Conservation (phyloP, 1,140 invertebrate genomes). For the Drosophila biarmipes region DNA sequence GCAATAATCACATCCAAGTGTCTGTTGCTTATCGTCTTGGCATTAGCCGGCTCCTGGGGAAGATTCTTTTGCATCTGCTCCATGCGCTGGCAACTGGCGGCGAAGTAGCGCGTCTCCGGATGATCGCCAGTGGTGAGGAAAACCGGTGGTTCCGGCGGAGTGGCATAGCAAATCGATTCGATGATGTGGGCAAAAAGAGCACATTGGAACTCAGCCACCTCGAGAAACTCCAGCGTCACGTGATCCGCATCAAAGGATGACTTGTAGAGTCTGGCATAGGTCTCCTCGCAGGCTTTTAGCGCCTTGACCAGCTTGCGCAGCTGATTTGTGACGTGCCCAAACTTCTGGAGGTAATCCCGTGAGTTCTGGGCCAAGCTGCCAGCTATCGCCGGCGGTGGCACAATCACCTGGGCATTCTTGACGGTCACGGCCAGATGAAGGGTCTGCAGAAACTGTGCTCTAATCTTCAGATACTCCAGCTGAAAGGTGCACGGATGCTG, state of each 20-base stretch:
- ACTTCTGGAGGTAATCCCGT: slow-evolving; percentile 92
- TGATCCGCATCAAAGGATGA: slow-evolving; percentile 97
- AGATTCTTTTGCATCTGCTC: slow-evolving; percentile 72
- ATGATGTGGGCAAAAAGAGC: slow-evolving; percentile 79
- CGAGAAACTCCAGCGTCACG: slow-evolving; percentile 92
- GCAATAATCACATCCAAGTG: slow-evolving; percentile 80
- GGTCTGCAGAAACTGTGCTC: slow-evolving; percentile 91
- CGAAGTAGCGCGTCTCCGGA: slow-evolving; percentile 79
- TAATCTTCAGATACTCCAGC: slow-evolving; percentile 90
- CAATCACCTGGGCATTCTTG: slow-evolving; percentile 93
- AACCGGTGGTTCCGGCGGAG: slow-evolving; percentile 75
- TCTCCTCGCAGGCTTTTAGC: slow-evolving; percentile 90
- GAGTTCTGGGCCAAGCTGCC: slow-evolving; percentile 91
- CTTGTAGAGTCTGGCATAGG: slow-evolving; percentile 93
- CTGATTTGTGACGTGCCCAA: slow-evolving; percentile 93
- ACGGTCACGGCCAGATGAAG: slow-evolving; percentile 91
- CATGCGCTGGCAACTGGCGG: slow-evolving; percentile 70
- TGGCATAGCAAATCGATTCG: slow-evolving; percentile 78
- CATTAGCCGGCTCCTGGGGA: slow-evolving; percentile 68
- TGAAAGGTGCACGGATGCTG: slow-evolving; percentile 87
- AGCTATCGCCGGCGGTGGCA: slow-evolving; percentile 96
- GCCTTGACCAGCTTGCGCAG: slow-evolving; percentile 87
- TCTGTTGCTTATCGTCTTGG: slow-evolving; percentile 76
- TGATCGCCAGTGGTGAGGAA: slow-evolving; percentile 74
- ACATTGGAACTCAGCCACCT: slow-evolving; percentile 85